Conservation (phyloP, 2,113 vertebrate genomes). For the Syngnathus floridae region DNA sequence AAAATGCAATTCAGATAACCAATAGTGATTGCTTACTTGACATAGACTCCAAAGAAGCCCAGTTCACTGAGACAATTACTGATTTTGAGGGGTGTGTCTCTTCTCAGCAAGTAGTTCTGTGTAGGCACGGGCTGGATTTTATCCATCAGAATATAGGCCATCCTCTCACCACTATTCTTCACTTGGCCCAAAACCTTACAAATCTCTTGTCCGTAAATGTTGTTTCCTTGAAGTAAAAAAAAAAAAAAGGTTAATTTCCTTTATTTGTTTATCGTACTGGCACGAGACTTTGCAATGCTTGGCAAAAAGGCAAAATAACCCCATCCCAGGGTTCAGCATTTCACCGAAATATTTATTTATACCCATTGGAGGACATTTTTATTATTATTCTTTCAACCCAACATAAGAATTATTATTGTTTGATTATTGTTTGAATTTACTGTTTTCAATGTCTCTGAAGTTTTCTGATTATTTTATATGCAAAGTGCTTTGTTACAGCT, state of each 20-base stretch:
- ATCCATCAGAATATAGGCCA: slow-evolving; percentile 94
- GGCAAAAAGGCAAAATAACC: neutral
- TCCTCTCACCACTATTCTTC: slow-evolving; percentile 77
- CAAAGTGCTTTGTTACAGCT: too few relatives aligned
- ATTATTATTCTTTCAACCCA: too few relatives aligned
- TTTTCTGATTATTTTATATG: too few relatives aligned
- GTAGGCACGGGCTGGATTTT: slow-evolving; percentile 78
- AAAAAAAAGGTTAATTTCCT: neutral
- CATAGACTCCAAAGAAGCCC: slow-evolving; percentile 85
- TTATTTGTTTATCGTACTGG: neutral
- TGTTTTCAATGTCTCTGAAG: too few relatives aligned
- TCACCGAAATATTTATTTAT: too few relatives aligned
- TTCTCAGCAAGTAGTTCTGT: slow-evolving; percentile 78
- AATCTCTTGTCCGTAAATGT: slow-evolving; percentile 87
- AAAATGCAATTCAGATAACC: neutral
- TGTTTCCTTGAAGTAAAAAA: slow-evolving; percentile 77
- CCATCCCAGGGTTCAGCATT: too few relatives aligned
- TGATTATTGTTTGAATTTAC: too few relatives aligned
- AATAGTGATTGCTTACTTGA: slow-evolving; percentile 67
- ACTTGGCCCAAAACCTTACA: slow-evolving; percentile 71
- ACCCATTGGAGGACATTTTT: too few relatives aligned
- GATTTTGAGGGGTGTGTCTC: slow-evolving; percentile 62
- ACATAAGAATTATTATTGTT: too few relatives aligned
- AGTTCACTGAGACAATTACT: slow-evolving; percentile 82
- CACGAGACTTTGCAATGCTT: neutral